A percentile compares a stretch with the other conserved stretches of the same genome.
These are phyloP conservation scores for Cynopterus brachyotis DNA, from an alignment of 2,113 vertebrate species.

Conservation along the genomic window DNA sequence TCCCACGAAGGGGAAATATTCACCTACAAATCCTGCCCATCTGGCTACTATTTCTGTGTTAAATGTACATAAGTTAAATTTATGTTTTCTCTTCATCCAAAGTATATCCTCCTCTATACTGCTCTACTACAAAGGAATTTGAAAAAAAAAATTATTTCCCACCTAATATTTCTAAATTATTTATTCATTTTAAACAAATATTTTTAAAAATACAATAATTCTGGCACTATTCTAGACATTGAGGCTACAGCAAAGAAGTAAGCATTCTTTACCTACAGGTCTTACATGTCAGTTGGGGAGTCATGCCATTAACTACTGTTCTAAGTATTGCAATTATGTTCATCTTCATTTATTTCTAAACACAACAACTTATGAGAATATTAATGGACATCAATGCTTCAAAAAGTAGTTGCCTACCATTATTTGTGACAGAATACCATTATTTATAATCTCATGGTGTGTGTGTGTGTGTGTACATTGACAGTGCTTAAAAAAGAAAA, in stretches of 20 bases:
- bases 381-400: slow-evolving; percentile 11
- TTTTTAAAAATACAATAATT: not conserved
- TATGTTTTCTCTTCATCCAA: not conserved
- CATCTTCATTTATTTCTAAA: not conserved
- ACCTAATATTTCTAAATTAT: slow-evolving; percentile 1
- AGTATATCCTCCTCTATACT: not conserved
- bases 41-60: not conserved
- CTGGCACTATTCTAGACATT: not conserved
- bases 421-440: not conserved
- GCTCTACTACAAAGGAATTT: not conserved
- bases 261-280: not conserved
- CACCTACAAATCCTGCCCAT: not conserved
- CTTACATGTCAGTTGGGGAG: not conserved
- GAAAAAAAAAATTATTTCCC: not conserved
- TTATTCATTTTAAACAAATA: not conserved
- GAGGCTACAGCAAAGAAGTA: not conserved
- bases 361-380: not conserved
- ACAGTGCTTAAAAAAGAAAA: not conserved
- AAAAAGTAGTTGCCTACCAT: not conserved
- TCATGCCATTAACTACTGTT: not conserved
- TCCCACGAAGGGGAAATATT: not conserved
- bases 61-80: not conserved
- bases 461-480: not conserved
- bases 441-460: not conserved
- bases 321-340: not conserved